These are phyloP conservation scores for Ichneumoninae sp. DNA, from an alignment of 2,888 invertebrate species.

Conservation along the genomic window DNA sequence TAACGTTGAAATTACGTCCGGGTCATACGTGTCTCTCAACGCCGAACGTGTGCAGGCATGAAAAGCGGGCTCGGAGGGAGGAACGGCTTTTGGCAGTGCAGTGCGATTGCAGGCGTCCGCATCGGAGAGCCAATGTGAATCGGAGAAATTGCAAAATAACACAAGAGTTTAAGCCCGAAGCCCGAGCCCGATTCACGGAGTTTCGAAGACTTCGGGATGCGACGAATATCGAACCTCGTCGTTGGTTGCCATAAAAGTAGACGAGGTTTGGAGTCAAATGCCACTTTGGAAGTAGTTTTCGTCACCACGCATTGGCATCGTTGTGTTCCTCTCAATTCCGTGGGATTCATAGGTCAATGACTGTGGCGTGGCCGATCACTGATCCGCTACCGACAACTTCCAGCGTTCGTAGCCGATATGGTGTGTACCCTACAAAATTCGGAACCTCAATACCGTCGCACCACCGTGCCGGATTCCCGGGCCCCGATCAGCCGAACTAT, in stretches of 20 bases:
- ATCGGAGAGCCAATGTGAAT: background rate
- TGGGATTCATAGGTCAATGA: background rate
- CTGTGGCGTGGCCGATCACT: background rate
- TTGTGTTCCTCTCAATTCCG: background rate
- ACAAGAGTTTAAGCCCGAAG: background rate
- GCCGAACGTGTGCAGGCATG: constrained; percentile 11
- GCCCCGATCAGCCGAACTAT: background rate
- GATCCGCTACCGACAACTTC: background rate
- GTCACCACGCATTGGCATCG: background rate
- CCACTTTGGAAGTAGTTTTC: background rate
- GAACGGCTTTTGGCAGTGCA: background rate
- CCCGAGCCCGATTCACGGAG: background rate
- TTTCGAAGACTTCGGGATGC: background rate
- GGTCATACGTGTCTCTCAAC: constrained; percentile 43
- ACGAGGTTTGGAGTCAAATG: background rate
- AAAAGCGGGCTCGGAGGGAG: background rate
- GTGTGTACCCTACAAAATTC: background rate
- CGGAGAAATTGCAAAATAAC: constrained; percentile 15
- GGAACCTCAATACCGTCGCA: background rate
- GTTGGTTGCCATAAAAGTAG: background rate
- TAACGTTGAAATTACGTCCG: constrained; percentile 50
- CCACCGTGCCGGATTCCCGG: background rate
- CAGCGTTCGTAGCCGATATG: background rate
- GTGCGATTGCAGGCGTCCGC: background rate
- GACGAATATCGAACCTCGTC: background rate